Evolutionary conservation across 2,797 vertebrate genomes (phyloP).

Genomic region (Hydrophis major): DNA sequence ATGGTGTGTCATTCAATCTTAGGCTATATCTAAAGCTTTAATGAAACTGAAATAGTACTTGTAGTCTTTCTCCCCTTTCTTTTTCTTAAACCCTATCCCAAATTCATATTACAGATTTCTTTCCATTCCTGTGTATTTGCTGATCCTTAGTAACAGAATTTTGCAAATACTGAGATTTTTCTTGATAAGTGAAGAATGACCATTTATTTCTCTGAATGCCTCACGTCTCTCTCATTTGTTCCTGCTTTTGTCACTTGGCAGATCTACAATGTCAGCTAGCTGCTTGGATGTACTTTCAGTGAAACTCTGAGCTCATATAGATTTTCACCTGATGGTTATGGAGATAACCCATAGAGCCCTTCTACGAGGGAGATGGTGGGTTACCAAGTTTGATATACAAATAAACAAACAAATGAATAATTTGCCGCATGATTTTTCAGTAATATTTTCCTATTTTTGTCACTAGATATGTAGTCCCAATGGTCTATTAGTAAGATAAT

Average conservation of each 20-base stretch:
- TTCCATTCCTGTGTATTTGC: not conserved
- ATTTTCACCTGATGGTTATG: not conserved
- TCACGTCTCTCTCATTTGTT: not conserved
- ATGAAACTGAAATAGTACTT: not conserved
- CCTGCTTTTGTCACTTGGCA: not conserved
- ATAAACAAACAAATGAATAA: not conserved
- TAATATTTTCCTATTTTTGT: not conserved
- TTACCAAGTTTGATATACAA: not conserved
- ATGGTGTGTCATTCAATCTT: not conserved
- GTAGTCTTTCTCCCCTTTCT: too few species aligned
- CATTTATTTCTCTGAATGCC: not conserved
- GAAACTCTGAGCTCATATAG: not conserved
- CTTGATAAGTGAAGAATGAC: not conserved
- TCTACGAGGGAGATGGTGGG: not conserved
- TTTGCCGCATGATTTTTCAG: not conserved
- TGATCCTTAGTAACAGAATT: not conserved
- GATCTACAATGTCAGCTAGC: not conserved
- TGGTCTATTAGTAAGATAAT: not conserved
- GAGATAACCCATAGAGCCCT: not conserved
- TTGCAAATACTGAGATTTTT: not conserved
- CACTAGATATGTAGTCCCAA: not conserved
- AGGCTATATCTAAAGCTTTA: not conserved
- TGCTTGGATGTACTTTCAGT: not conserved
- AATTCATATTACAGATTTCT: not conserved
- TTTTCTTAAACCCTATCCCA: not conserved